A percentile compares a stretch with the other conserved stretches of the same genome.
These are phyloP conservation scores for Mesorhabditis spiculigera DNA, from an alignment of 2,888 invertebrate species.

Conservation along the genomic window DNA sequence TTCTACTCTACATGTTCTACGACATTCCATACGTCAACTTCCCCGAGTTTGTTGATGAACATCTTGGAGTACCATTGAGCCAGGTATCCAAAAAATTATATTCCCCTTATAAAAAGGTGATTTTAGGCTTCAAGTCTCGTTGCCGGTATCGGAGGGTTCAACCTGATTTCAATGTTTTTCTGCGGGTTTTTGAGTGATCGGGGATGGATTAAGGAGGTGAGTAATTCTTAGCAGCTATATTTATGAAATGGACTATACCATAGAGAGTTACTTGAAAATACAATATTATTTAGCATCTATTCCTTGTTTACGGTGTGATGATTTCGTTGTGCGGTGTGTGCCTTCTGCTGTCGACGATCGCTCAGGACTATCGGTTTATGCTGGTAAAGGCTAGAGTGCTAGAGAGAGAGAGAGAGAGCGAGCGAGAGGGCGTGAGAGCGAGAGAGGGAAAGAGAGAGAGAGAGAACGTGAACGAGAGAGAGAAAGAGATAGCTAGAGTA, in stretches of 20 bases:
- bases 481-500: neutral
- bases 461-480: neutral
- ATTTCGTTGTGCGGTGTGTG: conserved; percentile 64
- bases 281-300: conserved; percentile 10
- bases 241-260: neutral
- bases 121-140: conserved; percentile 73
- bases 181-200: conserved; percentile 86
- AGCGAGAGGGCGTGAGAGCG: no score
- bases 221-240: neutral
- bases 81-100: conserved; percentile 2
- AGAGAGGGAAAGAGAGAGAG: no score
- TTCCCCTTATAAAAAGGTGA: neutral
- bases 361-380: conserved; percentile 33
- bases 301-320: conserved; percentile 74
- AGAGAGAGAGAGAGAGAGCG: neutral
- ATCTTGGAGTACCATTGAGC: conserved; percentile 59
- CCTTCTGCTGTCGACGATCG: conserved; percentile 53
- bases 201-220: conserved; percentile 63
- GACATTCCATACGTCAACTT: conserved; percentile 86
- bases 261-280: neutral
- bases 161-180: conserved; percentile 82
- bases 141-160: conserved; percentile 81
- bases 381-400: no score
- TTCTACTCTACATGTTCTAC: conserved; percentile 81
- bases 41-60: conserved; percentile 74